These are phyloP conservation scores for Catharus bicknelli DNA, from an alignment of 2,113 vertebrate genomes.

Conservation along the genomic window DNA sequence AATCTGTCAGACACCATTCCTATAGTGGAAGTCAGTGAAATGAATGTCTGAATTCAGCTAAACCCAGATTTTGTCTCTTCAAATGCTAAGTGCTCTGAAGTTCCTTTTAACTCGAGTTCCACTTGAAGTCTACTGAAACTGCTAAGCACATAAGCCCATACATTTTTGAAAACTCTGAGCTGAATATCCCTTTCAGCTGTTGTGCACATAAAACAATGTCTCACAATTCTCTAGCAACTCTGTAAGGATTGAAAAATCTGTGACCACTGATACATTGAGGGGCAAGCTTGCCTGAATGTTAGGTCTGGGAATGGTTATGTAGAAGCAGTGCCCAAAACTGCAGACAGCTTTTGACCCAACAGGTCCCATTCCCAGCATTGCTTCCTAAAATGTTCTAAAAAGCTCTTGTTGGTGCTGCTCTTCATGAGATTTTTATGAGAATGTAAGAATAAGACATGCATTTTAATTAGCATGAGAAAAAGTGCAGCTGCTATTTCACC, in stretches of 20 bases:
- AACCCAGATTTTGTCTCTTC: background rate
- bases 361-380: background rate
- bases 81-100: background rate
- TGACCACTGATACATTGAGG: background rate
- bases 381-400: background rate
- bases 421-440: background rate
- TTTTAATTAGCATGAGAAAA: conserved; percentile 3
- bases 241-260: background rate
- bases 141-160: background rate
- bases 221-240: background rate
- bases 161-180: background rate
- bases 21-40: background rate
- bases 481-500: conserved; percentile 8
- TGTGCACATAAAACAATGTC: background rate
- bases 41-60: background rate
- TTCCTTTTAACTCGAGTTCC: background rate
- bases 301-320: background rate
- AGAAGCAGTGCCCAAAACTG: background rate
- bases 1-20: background rate
- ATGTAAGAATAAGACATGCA: background rate
- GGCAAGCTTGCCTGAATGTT: background rate
- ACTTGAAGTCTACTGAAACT: background rate
- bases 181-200: background rate
- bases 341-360: background rate
- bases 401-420: background rate